phyloP scores from a whole-genome alignment of 2,888 invertebrate genomes.

The Drosophila anomalata region DNA sequence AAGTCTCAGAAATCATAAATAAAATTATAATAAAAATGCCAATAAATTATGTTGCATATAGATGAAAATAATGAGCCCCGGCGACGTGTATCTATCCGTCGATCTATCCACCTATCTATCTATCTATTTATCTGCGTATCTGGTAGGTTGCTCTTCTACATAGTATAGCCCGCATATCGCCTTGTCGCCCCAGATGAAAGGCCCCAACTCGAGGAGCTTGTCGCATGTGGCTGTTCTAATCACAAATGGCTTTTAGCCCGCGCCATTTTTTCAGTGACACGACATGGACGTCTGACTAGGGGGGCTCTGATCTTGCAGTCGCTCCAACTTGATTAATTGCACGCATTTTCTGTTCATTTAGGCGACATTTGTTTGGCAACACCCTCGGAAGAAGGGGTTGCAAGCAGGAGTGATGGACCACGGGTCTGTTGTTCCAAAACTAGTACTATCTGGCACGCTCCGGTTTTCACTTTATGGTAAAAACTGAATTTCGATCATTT shows the following conservation, averaged over 20 bases:
- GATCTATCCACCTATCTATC: conserved; percentile 31
- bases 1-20: conserved; percentile 57
- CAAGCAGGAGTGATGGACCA: background rate
- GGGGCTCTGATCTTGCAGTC: conserved; percentile 22
- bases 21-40: conserved; percentile 72
- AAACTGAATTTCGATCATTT: too few relatives aligned
- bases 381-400: conserved; percentile 13
- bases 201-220: conserved; percentile 39
- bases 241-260: conserved; percentile 75
- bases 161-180: conserved; percentile 26
- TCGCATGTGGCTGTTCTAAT: conserved; percentile 67
- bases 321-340: conserved; percentile 48
- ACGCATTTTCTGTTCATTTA: conserved; percentile 31
- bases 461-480: too few relatives aligned
- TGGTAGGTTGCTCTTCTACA: conserved; percentile 19
- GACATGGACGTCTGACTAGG: background rate
- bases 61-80: conserved; percentile 13
- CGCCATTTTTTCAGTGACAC: conserved; percentile 19
- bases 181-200: conserved; percentile 38
- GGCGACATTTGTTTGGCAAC: conserved; percentile 28
- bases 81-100: conserved; percentile 33
- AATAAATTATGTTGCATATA: conserved; percentile 71
- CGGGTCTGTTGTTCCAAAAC: background rate
- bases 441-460: background rate
- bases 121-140: conserved; percentile 13